Evolutionary conservation across 2,797 vertebrate species (phyloP).

Genomic region (Tapera naevia): DNA sequence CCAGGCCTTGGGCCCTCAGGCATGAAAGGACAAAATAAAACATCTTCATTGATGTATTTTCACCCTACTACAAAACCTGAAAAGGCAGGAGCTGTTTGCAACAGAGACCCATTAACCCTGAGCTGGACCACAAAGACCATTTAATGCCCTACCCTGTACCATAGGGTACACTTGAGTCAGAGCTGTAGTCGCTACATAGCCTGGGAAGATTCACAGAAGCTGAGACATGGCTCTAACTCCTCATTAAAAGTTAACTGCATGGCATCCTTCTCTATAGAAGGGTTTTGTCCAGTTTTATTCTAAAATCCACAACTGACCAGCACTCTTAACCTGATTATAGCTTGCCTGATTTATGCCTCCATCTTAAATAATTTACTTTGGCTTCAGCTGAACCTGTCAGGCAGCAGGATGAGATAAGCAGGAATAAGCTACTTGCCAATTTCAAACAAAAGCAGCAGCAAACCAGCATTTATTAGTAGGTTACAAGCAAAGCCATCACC

Average conservation of each 20-base stretch:
- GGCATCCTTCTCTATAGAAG: background rate
- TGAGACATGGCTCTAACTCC: background rate
- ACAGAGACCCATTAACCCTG: background rate
- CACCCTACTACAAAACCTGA: background rate
- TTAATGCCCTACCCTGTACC: background rate
- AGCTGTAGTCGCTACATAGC: background rate
- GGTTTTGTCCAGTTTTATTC: background rate
- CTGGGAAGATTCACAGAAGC: background rate
- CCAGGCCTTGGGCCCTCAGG: background rate
- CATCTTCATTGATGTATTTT: background rate
- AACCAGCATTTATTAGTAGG: background rate
- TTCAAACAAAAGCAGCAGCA: background rate
- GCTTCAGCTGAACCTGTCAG: background rate
- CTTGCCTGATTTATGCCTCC: background rate
- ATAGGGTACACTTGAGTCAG: background rate
- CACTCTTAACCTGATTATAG: background rate
- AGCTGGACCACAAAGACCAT: background rate
- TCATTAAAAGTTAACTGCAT: background rate
- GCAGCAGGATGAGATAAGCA: background rate
- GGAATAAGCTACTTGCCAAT: background rate
- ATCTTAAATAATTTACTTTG: background rate
- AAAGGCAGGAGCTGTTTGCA: background rate
- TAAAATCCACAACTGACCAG: background rate
- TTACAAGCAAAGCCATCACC: background rate
- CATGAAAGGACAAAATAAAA: background rate